Evolutionary conservation across 2,797 vertebrate species (phyloP).

Genomic region (Danionella dracula): DNA sequence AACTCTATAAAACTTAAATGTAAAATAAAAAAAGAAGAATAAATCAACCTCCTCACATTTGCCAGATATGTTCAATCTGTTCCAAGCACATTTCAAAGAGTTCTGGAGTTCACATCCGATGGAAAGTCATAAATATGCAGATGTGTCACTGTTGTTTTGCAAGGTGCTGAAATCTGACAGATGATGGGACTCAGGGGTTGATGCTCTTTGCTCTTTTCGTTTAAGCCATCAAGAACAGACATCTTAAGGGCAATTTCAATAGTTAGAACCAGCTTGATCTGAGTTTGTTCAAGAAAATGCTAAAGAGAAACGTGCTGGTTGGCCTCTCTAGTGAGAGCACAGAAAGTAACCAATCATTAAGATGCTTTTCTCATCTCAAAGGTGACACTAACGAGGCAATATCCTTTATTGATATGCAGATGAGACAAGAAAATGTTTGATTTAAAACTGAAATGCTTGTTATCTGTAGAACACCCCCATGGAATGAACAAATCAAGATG

Average conservation of each 20-base stretch:
- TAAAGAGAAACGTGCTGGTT: conserved; percentile 5
- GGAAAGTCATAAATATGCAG: conserved; percentile 38
- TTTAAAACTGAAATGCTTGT: neutral
- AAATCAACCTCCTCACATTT: too few relatives aligned
- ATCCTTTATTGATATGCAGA: conserved; percentile 14
- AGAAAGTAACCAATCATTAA: conserved; percentile 3
- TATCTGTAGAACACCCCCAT: neutral
- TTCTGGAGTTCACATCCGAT: too few relatives aligned
- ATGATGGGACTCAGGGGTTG: conserved; percentile 11
- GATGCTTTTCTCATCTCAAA: conserved; percentile 1
- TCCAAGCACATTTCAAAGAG: too few relatives aligned
- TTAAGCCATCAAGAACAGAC: conserved; percentile 24
- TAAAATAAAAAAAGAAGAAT: too few relatives aligned
- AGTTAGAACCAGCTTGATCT: conserved; percentile 15
- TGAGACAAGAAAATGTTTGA: neutral
- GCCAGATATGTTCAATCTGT: too few relatives aligned
- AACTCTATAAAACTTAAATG: too few relatives aligned
- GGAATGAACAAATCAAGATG: neutral
- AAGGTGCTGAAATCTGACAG: conserved; percentile 9
- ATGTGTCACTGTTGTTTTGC: conserved; percentile 25
- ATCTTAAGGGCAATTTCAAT: conserved; percentile 28
- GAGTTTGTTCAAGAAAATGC: conserved; percentile 32
- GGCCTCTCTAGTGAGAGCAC: neutral
- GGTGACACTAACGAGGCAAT: conserved; percentile 2
- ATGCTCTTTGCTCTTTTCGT: conserved; percentile 21